These are phyloP conservation scores for Oplegnathus fasciatus DNA, from an alignment of 2,113 vertebrate species.

Conservation along the genomic window DNA sequence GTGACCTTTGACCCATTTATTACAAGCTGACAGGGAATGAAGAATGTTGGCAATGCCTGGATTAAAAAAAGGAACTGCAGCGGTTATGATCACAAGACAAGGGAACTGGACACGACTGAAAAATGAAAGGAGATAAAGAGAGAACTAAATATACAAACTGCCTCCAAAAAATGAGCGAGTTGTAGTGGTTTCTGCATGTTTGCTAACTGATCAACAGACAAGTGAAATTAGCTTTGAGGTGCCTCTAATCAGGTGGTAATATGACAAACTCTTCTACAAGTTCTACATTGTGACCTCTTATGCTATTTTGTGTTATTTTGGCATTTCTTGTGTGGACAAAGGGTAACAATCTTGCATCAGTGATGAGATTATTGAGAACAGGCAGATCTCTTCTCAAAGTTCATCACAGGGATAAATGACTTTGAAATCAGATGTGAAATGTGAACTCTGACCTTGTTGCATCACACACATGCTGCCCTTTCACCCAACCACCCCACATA, in stretches of 20 bases:
- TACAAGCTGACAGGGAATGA: not conserved
- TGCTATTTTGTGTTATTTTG: not conserved
- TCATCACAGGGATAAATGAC: not conserved
- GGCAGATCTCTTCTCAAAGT: not conserved
- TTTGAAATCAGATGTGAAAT: conserved; percentile 8
- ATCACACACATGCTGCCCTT: conserved; percentile 28
- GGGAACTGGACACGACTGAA: not conserved
- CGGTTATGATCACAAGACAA: conserved; percentile 44
- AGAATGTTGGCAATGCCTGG: not conserved
- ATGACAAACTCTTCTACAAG: too few relatives aligned
- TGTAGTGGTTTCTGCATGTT: not conserved
- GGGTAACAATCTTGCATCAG: not conserved
- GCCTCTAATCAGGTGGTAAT: not conserved
- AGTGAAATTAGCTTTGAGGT: not conserved
- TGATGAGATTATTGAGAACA: not conserved
- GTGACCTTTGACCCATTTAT: conserved; percentile 53
- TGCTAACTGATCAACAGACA: not conserved
- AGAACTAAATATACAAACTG: not conserved
- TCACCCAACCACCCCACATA: not conserved
- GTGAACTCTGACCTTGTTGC: conserved; percentile 29
- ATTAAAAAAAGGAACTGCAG: conserved; percentile 60
- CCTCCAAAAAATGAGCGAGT: not conserved
- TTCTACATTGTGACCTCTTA: not conserved
- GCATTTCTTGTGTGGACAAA: not conserved
- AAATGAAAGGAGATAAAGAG: not conserved